Percentiles rank a stretch among this genome's conserved stretches.
Conservation (phyloP, 2,888 invertebrate species). For the Craniophora ligustri region DNA sequence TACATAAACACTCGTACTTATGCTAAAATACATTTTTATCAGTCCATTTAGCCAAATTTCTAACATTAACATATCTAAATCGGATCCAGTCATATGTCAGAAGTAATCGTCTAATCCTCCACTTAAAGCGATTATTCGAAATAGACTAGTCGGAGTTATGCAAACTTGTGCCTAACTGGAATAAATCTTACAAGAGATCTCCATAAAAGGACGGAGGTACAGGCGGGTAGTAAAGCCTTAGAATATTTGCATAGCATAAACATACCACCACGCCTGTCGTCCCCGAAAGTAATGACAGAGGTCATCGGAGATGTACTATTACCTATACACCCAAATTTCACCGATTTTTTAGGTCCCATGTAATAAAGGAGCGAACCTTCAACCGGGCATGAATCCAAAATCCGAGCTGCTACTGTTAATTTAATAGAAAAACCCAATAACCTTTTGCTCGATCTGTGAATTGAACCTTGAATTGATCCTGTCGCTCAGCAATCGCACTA, state of each 20-base stretch:
- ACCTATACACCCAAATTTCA: no score
- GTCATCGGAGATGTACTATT: no score
- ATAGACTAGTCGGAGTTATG: slow-evolving; percentile 60
- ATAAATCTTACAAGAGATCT: slow-evolving; percentile 65
- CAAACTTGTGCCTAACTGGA: slow-evolving; percentile 56
- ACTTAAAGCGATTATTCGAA: slow-evolving; percentile 50
- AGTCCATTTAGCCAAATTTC: neutral
- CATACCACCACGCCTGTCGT: slow-evolving; percentile 11
- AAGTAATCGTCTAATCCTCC: slow-evolving; percentile 18
- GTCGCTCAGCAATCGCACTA: no score
- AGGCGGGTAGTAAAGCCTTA: slow-evolving; percentile 15
- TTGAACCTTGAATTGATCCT: no score
- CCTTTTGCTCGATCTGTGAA: no score
- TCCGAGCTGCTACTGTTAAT: no score
- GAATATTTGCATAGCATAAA: neutral
- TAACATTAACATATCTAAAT: slow-evolving; percentile 18
- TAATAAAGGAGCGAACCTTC: no score
- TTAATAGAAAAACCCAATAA: no score
- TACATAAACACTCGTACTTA: no score
- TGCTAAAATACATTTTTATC: neutral
- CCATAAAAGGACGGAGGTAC: slow-evolving; percentile 67
- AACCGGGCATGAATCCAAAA: no score
- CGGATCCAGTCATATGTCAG: slow-evolving; percentile 15
- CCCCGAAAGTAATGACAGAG: no score
- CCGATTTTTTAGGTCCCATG: no score